Base-by-base conservation (phyloP, 2,797 vertebrate species). In the Cynopterus sphinx region DNA sequence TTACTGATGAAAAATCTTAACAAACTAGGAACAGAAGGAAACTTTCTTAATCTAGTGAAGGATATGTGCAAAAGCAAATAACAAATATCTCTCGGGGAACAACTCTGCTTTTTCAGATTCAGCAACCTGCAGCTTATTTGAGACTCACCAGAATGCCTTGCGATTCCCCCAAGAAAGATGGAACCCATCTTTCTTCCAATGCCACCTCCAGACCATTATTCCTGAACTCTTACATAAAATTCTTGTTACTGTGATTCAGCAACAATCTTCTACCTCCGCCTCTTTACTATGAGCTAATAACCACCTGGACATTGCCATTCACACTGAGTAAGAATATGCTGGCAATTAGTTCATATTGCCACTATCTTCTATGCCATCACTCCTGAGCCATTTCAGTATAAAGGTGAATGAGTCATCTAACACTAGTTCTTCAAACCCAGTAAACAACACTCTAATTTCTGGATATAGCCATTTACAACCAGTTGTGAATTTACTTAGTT, bases 401-500 rank as follows among this genome's bases (percentile, higher is more conserved):
- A 16, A 65, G 33, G 73, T 10, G 5, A 16, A 65, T 74, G 33
- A 73, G 68, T 90, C 93, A 46, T 87, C 92, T 89, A 70, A 91
- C 24, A 63, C 6, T 46, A 87, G 78, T 43, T 95, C n/a, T 65
- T 93, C 87, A 90, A 86, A 84, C 31, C 55, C 59, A 73, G 59
- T 31, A 67, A 90, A 43, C 89, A 73, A 67, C 53, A 59, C 43
- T 91, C 36, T 75, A 43, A 61, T 75, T 90, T 90, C 73, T 73
- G 55, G 11, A 19, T 41, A 73, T 1, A 86, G 70, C 26, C 65
- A 87, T 81, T 93, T 67, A 91, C 57, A 83, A 15, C 55, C 61
- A 94, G 51, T 75, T 95, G 81, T 84, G 49, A 78, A 87, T 91
- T 90, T 79, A 94, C 74, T 82, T 92, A 93, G 67, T 43, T 91